Conservation (phyloP, 2,113 vertebrate genomes). For the Istiophorus platypterus region DNA sequence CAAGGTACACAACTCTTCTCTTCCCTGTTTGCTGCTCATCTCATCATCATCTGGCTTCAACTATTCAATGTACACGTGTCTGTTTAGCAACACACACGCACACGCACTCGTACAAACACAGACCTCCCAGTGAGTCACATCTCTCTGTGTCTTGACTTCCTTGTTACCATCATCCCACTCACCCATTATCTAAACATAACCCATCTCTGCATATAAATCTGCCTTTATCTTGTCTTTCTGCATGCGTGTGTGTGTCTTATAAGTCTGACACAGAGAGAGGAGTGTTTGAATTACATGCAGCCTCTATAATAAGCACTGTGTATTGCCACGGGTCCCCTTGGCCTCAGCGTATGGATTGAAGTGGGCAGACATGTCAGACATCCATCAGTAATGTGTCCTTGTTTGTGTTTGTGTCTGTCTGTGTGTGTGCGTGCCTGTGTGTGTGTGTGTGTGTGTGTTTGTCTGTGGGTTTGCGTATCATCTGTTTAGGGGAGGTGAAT, state of each 20-base stretch:
- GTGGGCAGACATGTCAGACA: slow-evolving; percentile 68
- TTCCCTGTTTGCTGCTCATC: slow-evolving; percentile 11
- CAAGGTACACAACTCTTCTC: slow-evolving; percentile 86
- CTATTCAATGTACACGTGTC: slow-evolving; percentile 52
- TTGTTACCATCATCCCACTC: slow-evolving; percentile 66
- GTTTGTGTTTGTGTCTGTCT: slow-evolving; percentile 34
- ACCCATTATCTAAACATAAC: slow-evolving; percentile 74
- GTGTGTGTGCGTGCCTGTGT: slow-evolving; percentile 25
- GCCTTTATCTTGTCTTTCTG: slow-evolving; percentile 54
- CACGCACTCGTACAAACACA: not conserved
- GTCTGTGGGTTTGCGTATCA: slow-evolving; percentile 28
- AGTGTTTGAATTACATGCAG: slow-evolving; percentile 48
- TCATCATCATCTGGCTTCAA: slow-evolving; percentile 31
- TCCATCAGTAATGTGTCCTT: slow-evolving; percentile 64
- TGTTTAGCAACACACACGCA: slow-evolving; percentile 43
- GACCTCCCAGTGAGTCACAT: slow-evolving; percentile 70
- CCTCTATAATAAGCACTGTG: slow-evolving; percentile 70
- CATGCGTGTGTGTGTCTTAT: slow-evolving; percentile 36
- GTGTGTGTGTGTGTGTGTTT: slow-evolving; percentile 29
- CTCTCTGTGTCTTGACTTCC: slow-evolving; percentile 60
- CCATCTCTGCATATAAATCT: slow-evolving; percentile 65
- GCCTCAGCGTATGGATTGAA: slow-evolving; percentile 69
- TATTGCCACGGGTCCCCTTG: slow-evolving; percentile 41
- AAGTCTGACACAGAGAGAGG: slow-evolving; percentile 38
- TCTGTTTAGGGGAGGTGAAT: slow-evolving; percentile 53